phyloP scores from a whole-genome alignment of 2,797 vertebrate genomes.

The Pseudochirops cupreus region DNA sequence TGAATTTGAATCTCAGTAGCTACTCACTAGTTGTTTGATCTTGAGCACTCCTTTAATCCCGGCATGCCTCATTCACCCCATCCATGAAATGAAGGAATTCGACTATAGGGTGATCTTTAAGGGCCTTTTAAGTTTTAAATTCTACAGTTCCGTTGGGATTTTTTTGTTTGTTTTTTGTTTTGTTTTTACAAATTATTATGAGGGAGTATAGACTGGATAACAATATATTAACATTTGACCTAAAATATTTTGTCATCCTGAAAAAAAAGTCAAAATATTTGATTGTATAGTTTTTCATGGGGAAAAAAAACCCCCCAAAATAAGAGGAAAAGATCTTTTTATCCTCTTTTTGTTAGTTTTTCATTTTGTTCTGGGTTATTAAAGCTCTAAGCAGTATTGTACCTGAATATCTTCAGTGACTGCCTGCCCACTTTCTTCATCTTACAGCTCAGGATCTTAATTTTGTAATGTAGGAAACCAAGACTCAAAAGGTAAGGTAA shows the following conservation, averaged over 20 bases:
- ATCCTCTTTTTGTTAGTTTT: constrained; percentile 42
- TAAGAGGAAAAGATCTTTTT: not conserved
- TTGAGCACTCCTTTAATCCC: not conserved
- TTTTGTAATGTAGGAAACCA: constrained; percentile 19
- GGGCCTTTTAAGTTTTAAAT: not conserved
- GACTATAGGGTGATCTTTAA: not conserved
- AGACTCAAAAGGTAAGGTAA: not conserved
- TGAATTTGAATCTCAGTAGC: not conserved
- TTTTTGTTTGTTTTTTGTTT: constrained; percentile 27
- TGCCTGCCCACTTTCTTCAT: constrained; percentile 29
- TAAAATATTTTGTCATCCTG: constrained; percentile 51
- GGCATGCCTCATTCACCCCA: not conserved
- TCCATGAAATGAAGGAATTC: not conserved
- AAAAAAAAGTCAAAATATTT: constrained; percentile 26
- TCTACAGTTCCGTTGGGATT: not conserved
- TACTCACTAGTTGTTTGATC: not conserved
- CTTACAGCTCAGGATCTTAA: not conserved
- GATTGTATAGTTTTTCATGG: constrained; percentile 45
- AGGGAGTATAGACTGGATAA: constrained; percentile 30
- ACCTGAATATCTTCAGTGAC: not conserved
- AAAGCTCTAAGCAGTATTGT: not conserved
- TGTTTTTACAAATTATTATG: constrained; percentile 39
- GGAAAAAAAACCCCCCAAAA: not conserved
- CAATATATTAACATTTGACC: constrained; percentile 19
- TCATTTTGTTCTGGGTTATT: not conserved